Percentiles rank a stretch among this genome's conserved stretches.
phyloP scores from a whole-genome alignment of 2,888 invertebrate species.

The Limnephilus lunatus region DNA sequence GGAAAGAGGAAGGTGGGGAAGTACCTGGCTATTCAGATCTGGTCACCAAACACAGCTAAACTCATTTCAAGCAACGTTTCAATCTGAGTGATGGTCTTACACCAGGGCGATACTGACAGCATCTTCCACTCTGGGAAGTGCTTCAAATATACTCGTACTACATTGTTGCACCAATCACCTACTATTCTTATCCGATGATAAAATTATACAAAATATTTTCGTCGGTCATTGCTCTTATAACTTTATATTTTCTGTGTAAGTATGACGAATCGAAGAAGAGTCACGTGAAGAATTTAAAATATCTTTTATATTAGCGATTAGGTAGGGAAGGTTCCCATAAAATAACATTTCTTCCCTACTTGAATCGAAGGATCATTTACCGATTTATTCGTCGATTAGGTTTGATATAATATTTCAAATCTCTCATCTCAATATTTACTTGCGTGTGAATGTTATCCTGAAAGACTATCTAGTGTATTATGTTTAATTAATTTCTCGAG shows the following conservation, averaged over 20 bases:
- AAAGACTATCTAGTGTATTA: not conserved
- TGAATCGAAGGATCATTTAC: not conserved
- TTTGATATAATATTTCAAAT: not conserved
- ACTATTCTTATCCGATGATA: not conserved
- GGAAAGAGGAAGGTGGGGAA: too few species aligned
- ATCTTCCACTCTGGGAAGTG: too few species aligned
- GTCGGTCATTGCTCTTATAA: conserved; percentile 17
- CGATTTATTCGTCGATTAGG: not conserved
- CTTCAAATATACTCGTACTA: too few species aligned
- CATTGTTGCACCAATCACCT: not conserved
- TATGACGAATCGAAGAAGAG: not conserved
- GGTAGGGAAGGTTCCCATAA: not conserved
- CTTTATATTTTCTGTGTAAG: not conserved
- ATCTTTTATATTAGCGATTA: not conserved
- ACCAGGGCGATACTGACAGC: too few species aligned
- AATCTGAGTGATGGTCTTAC: too few species aligned
- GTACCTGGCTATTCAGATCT: too few species aligned
- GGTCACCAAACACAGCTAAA: too few species aligned
- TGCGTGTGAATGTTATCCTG: not conserved
- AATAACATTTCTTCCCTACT: not conserved
- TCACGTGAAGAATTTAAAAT: not conserved
- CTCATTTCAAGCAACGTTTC: too few species aligned
- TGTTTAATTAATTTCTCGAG: not conserved
- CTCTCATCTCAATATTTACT: not conserved
- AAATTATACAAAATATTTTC: not conserved